phyloP scores from a whole-genome alignment of 2,113 vertebrate species.

The Nyctibius bracteatus region DNA sequence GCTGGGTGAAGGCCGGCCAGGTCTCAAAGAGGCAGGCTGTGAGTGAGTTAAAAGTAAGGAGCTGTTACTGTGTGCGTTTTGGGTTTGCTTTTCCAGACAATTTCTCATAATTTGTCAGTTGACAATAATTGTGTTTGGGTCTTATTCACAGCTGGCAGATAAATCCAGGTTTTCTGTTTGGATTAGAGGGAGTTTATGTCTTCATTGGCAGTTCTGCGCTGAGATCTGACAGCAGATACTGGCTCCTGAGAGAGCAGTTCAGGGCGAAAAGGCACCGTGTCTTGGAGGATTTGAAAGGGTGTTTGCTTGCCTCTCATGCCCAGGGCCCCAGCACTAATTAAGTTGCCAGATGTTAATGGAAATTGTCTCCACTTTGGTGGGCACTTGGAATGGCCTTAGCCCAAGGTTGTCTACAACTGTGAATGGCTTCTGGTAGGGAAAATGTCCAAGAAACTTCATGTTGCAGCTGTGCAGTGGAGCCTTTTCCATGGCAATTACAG shows the following conservation, averaged over 20 bases:
- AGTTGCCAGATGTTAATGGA: background rate
- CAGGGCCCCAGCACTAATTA: background rate
- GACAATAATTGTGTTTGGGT: background rate
- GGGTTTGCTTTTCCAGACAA: background rate
- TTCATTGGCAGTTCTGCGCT: background rate
- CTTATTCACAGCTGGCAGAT: background rate
- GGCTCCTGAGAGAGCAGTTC: background rate
- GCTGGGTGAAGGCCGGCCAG: background rate
- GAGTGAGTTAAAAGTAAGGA: background rate
- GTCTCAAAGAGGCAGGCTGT: background rate
- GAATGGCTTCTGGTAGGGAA: background rate
- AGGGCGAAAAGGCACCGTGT: fast-evolving
- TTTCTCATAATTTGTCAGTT: background rate
- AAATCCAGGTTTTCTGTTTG: background rate
- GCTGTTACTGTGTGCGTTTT: background rate
- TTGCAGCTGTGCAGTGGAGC: background rate
- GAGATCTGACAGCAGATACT: background rate
- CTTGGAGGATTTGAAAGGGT: background rate
- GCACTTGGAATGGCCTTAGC: background rate
- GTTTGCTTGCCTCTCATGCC: background rate
- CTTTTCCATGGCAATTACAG: background rate
- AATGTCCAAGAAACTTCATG: background rate
- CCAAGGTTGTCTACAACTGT: fast-evolving
- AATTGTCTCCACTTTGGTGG: background rate
- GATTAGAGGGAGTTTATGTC: background rate